A percentile compares a stretch with the other conserved stretches of the same genome.
Conservation (phyloP, 2,797 vertebrate species). For the Manis pentadactyla region DNA sequence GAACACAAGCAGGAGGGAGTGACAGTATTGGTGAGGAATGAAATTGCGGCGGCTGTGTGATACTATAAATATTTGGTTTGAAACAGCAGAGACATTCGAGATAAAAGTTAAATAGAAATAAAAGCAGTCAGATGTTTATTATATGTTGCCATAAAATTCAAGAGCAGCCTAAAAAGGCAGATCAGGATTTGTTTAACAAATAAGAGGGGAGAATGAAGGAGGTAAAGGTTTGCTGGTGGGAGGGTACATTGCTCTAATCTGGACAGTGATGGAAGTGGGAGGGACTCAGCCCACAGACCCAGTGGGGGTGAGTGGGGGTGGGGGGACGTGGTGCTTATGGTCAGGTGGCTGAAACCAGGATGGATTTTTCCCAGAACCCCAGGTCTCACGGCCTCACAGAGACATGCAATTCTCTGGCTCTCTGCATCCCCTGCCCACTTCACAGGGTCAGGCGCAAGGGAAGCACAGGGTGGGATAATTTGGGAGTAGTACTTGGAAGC, state of each 20-base stretch:
- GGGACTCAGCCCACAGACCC: background rate
- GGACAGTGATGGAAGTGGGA: conserved; percentile 76
- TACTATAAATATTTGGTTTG: conserved; percentile 87
- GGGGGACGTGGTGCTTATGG: background rate
- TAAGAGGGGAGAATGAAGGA: conserved; percentile 81
- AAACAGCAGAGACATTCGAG: conserved; percentile 86
- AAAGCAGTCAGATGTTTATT: conserved; percentile 89
- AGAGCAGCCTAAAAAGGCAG: conserved; percentile 87
- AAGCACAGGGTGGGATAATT: no score
- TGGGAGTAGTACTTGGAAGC: rapidly evolving
- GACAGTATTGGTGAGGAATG: conserved; percentile 74
- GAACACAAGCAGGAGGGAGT: conserved; percentile 74
- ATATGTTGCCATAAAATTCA: conserved; percentile 88
- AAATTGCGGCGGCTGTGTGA: conserved; percentile 73
- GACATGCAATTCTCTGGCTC: background rate
- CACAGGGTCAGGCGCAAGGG: no score
- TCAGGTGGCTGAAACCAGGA: background rate
- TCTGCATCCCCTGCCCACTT: rapidly evolving
- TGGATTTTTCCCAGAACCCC: background rate
- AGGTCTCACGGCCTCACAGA: background rate
- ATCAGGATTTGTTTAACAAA: conserved; percentile 88
- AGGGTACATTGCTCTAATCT: conserved; percentile 79
- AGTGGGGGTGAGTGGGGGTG: background rate
- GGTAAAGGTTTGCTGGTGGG: conserved; percentile 78
- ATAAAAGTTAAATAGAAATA: conserved; percentile 89